Percentiles rank a stretch among this genome's conserved stretches.
Conservation (phyloP, 2,888 invertebrate genomes). For the Leptothorax acervorum region DNA sequence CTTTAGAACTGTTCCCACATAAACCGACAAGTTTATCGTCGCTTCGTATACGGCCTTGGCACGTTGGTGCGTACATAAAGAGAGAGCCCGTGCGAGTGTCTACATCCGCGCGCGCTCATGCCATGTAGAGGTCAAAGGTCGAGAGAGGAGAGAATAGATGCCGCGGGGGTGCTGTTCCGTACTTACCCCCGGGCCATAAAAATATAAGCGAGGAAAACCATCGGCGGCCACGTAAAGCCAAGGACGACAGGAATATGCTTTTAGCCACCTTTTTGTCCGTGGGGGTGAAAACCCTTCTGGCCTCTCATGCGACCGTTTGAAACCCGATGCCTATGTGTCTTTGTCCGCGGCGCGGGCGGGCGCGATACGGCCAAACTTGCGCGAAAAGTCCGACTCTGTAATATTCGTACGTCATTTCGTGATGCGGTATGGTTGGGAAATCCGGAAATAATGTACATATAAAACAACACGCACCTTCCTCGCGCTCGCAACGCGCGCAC, state of each 20-base stretch:
- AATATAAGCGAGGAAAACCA: constrained; percentile 74
- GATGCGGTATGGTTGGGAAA: neutral
- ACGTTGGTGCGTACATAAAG: constrained; percentile 42
- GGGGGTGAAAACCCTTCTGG: constrained; percentile 62
- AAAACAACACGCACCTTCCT: neutral
- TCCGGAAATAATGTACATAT: neutral
- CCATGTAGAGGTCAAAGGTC: constrained; percentile 41
- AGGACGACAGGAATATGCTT: constrained; percentile 82
- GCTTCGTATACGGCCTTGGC: constrained; percentile 56
- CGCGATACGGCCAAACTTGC: constrained; percentile 33
- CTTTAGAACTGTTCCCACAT: constrained; percentile 72
- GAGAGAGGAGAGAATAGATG: constrained; percentile 59
- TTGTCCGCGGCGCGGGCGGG: constrained; percentile 34
- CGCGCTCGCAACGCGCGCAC: neutral
- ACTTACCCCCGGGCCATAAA: constrained; percentile 75
- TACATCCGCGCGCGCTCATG: constrained; percentile 48
- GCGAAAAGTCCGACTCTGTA: constrained; percentile 12
- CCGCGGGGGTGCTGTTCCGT: constrained; percentile 57
- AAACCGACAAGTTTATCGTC: constrained; percentile 72
- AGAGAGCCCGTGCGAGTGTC: constrained; percentile 48
- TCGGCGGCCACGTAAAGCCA: constrained; percentile 75
- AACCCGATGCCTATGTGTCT: constrained; percentile 60
- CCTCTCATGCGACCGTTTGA: constrained; percentile 59
- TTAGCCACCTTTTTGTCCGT: constrained; percentile 75
- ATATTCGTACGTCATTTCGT: constrained; percentile 6